Evolutionary conservation across 2,888 invertebrate genomes (phyloP).

Genomic region (Acheta domesticus): DNA sequence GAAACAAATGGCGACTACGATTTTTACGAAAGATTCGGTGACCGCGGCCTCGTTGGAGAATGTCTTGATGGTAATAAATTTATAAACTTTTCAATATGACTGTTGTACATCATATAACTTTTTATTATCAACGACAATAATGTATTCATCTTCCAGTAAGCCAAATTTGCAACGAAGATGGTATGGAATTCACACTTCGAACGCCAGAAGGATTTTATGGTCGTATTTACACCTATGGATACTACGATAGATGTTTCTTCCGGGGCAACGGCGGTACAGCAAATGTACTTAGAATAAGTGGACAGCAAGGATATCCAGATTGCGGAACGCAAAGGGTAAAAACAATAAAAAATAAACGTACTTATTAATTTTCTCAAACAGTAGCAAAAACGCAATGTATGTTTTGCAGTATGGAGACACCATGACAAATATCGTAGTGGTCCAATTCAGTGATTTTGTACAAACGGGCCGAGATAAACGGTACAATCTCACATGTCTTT

Average conservation of each 20-base stretch:
- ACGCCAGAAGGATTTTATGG: slow-evolving; percentile 88
- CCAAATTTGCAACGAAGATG: slow-evolving; percentile 88
- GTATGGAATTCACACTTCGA: slow-evolving; percentile 87
- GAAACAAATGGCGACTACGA: slow-evolving; percentile 80
- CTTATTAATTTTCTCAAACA: neutral
- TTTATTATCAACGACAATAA: neutral
- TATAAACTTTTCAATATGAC: slow-evolving; percentile 29
- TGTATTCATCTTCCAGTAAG: slow-evolving; percentile 59
- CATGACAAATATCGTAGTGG: slow-evolving; percentile 90
- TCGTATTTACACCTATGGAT: slow-evolving; percentile 86
- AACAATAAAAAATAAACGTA: neutral
- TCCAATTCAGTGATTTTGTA: slow-evolving; percentile 89
- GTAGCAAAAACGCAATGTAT: slow-evolving; percentile 23
- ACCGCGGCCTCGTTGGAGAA: slow-evolving; percentile 63
- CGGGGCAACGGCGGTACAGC: slow-evolving; percentile 82
- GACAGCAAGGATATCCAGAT: slow-evolving; percentile 89
- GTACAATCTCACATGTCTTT: slow-evolving; percentile 88
- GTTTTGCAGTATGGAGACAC: slow-evolving; percentile 79
- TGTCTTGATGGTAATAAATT: slow-evolving; percentile 74
- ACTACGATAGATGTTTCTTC: slow-evolving; percentile 87
- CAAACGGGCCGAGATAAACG: slow-evolving; percentile 87
- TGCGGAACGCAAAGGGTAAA: slow-evolving; percentile 81
- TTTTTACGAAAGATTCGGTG: slow-evolving; percentile 76
- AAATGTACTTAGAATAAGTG: slow-evolving; percentile 79
- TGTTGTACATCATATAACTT: neutral